phyloP scores from a whole-genome alignment of 2,797 vertebrate species.

The Muscicapa striata region DNA sequence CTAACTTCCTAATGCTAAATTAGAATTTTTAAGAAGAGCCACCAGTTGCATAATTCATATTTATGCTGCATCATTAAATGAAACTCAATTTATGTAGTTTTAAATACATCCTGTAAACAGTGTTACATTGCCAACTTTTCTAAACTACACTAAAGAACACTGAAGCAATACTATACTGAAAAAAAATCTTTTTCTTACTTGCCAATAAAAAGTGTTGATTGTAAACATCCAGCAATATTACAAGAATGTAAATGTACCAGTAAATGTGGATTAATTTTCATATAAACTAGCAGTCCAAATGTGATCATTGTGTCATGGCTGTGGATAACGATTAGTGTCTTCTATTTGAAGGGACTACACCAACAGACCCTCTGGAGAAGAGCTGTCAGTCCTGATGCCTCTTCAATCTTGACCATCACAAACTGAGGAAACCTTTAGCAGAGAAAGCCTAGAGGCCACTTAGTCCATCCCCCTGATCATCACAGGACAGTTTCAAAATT shows the following conservation, averaged over 20 bases:
- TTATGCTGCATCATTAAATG: slow-evolving; percentile 26
- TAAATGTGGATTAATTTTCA: background rate
- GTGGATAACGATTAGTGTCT: background rate
- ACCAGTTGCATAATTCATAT: slow-evolving; percentile 47
- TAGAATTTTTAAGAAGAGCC: slow-evolving; percentile 42
- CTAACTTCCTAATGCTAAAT: slow-evolving; percentile 45
- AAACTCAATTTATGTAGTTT: slow-evolving; percentile 20
- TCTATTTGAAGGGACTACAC: background rate
- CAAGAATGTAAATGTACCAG: background rate
- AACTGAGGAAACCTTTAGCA: background rate
- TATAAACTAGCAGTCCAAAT: background rate
- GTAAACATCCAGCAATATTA: background rate
- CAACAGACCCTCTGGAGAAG: background rate
- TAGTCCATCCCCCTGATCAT: background rate
- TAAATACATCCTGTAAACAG: slow-evolving; percentile 3
- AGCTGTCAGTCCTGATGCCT: background rate
- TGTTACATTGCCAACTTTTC: background rate
- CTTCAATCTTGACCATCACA: background rate
- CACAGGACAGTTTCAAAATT: background rate
- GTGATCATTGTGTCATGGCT: background rate
- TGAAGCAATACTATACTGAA: background rate
- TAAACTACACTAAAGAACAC: background rate
- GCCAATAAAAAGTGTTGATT: background rate
- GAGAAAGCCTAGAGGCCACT: background rate
- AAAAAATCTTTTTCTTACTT: background rate